These are phyloP conservation scores for Verasper variegatus DNA, from an alignment of 2,113 vertebrate species.

Conservation along the genomic window DNA sequence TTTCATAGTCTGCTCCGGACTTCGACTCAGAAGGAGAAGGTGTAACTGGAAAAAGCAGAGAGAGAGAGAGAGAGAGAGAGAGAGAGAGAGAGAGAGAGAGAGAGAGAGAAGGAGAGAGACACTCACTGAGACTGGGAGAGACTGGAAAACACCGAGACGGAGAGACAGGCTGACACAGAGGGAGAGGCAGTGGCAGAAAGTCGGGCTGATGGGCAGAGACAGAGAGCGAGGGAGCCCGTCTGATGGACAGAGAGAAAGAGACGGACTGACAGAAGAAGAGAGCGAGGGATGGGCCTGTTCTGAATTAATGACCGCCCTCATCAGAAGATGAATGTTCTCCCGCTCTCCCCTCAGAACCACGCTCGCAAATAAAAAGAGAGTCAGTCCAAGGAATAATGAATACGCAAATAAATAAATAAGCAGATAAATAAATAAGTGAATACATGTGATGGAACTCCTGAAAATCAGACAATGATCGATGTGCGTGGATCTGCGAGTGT, in stretches of 20 bases:
- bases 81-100: neutral
- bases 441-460: conserved; percentile 57
- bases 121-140: conserved; percentile 15
- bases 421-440: conserved; percentile 71
- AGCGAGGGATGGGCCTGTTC: conserved; percentile 66
- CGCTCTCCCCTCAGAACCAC: conserved; percentile 68
- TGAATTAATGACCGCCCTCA: conserved; percentile 79
- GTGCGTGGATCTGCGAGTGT: conserved; percentile 13
- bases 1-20: neutral
- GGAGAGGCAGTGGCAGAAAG: conserved; percentile 23
- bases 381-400: conserved; percentile 76
- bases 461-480: conserved; percentile 63
- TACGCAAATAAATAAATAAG: conserved; percentile 78
- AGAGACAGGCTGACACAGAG: conserved; percentile 48
- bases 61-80: conserved; percentile 5
- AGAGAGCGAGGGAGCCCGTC: conserved; percentile 38
- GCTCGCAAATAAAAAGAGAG: conserved; percentile 66
- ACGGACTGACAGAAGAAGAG: conserved; percentile 64
- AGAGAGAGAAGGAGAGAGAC: conserved; percentile 8
- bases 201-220: conserved; percentile 56
- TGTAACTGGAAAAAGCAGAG: neutral
- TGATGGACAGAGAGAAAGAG: conserved; percentile 67
- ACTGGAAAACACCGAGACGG: conserved; percentile 32
- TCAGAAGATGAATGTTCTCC: conserved; percentile 74
- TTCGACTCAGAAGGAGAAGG: neutral